phyloP scores from a whole-genome alignment of 2,113 vertebrate genomes.

The Cygnus atratus region DNA sequence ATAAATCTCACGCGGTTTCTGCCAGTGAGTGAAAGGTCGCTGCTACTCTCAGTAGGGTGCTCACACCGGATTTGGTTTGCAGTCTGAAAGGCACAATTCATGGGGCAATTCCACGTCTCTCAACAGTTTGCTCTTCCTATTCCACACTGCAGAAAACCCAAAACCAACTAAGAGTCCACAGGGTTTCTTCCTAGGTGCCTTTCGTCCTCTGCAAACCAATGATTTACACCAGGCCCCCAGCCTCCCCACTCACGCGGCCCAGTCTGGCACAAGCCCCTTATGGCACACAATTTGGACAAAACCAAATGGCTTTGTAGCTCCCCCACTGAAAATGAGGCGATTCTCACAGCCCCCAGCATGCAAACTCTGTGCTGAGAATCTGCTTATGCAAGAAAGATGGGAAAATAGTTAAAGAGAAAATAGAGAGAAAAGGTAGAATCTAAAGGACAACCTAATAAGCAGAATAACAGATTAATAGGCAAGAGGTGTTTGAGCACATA shows the following conservation, averaged over 20 bases:
- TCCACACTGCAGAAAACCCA: neutral
- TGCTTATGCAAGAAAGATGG: rapidly evolving
- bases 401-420: neutral
- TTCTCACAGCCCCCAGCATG: neutral
- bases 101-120: neutral
- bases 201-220: rapidly evolving
- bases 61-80: neutral
- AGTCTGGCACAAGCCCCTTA: rapidly evolving
- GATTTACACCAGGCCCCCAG: rapidly evolving
- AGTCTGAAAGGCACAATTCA: neutral
- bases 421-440: neutral
- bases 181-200: neutral
- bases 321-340: neutral
- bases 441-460: neutral
- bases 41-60: neutral
- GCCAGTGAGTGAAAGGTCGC: neutral
- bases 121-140: rapidly evolving
- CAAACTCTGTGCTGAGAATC: neutral
- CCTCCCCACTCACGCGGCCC: too few relatives aligned
- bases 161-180: neutral
- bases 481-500: neutral
- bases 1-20: rapidly evolving
- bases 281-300: neutral
- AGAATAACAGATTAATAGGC: rapidly evolving
- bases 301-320: too few relatives aligned